phyloP scores from a whole-genome alignment of 2,888 invertebrate species.

The Lutraria lutraria region DNA sequence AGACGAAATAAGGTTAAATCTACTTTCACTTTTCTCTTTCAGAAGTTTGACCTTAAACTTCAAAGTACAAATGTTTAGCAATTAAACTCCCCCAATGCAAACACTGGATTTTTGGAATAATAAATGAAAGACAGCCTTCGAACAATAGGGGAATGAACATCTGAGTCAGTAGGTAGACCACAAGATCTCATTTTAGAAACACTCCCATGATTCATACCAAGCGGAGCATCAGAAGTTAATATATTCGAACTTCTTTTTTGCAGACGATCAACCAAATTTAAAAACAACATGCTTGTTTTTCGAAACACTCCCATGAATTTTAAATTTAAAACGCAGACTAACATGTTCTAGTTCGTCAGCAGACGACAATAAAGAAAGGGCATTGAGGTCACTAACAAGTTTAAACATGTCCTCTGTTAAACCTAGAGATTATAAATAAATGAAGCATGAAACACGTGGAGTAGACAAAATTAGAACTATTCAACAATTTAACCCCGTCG shows the following conservation, averaged over 20 bases:
- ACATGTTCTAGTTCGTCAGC: constrained; percentile 21
- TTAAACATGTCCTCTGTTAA: constrained; percentile 5
- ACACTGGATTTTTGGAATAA: neutral
- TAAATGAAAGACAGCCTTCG: neutral
- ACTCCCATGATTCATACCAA: neutral
- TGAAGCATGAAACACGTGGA: constrained; percentile 25
- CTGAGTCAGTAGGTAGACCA: neutral
- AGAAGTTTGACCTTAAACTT: neutral
- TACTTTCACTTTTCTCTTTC: too few relatives aligned
- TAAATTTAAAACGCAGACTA: constrained; percentile 14
- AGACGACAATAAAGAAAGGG: constrained; percentile 28
- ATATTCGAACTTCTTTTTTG: neutral
- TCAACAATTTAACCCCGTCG: neutral
- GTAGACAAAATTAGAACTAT: neutral
- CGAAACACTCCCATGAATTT: neutral
- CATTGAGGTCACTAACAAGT: constrained; percentile 15
- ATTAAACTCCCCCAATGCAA: neutral
- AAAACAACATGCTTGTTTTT: neutral
- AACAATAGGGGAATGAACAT: neutral
- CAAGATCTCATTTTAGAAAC: neutral
- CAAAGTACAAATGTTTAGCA: neutral
- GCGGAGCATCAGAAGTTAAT: neutral
- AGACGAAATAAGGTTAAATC: too few relatives aligned
- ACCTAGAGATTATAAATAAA: neutral
- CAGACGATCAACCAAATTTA: neutral